These are phyloP conservation scores for Cariama cristata DNA, from an alignment of 2,113 vertebrate species.

Conservation along the genomic window DNA sequence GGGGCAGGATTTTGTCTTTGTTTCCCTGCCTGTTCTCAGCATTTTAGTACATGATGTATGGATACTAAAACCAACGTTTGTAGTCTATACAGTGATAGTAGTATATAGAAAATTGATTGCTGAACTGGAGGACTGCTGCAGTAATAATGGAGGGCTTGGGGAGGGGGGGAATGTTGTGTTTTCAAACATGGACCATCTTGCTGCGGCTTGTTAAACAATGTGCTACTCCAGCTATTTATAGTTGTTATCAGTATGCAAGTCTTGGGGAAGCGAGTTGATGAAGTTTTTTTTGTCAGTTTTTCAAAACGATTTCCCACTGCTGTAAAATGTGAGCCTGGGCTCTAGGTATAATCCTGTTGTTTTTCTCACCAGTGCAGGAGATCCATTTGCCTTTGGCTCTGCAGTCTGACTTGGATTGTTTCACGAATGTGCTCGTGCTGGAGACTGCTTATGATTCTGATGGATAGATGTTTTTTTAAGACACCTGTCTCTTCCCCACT, in stretches of 20 bases:
- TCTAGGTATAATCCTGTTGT: slow-evolving; percentile 68
- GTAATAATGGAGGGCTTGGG: slow-evolving; percentile 47
- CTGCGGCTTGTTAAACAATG: slow-evolving; percentile 62
- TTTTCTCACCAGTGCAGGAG: slow-evolving; percentile 19
- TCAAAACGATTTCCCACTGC: slow-evolving; percentile 47
- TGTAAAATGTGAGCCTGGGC: slow-evolving; percentile 43
- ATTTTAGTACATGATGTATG: neutral
- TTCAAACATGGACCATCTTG: slow-evolving; percentile 65
- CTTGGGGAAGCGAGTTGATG: slow-evolving; percentile 58
- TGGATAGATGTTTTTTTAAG: slow-evolving; percentile 21
- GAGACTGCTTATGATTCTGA: slow-evolving; percentile 28
- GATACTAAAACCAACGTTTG: neutral
- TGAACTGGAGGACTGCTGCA: slow-evolving; percentile 39
- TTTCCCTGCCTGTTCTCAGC: neutral
- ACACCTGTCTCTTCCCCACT: slow-evolving; percentile 40
- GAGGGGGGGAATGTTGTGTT: neutral
- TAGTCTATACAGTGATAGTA: neutral
- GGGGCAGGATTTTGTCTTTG: slow-evolving; percentile 41
- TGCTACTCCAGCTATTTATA: slow-evolving; percentile 65
- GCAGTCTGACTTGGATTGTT: slow-evolving; percentile 57
- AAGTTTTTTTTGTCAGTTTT: slow-evolving; percentile 33
- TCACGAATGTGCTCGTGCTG: neutral
- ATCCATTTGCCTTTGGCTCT: slow-evolving; percentile 59
- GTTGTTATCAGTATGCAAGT: slow-evolving; percentile 60
- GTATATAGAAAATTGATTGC: slow-evolving; percentile 19